These are phyloP conservation scores for Phengaris alcon DNA, from an alignment of 2,888 invertebrate species.

Conservation along the genomic window DNA sequence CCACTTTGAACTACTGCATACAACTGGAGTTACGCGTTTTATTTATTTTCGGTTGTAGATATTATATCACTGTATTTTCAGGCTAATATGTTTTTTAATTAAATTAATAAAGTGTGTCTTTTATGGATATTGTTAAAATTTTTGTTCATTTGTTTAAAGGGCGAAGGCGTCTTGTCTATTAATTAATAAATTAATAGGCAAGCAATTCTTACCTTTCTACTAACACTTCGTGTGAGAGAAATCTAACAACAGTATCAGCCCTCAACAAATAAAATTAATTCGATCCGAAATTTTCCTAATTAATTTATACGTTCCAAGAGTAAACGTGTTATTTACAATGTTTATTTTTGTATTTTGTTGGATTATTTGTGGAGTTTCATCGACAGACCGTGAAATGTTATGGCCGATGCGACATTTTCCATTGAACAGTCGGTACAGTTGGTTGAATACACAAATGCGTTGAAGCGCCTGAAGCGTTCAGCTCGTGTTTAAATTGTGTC, in stretches of 20 bases:
- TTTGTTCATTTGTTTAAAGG: too few species aligned
- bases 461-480: not conserved
- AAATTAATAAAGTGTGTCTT: too few species aligned
- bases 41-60: not conserved
- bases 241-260: not conserved
- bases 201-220: too few species aligned
- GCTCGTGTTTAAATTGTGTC: conserved; percentile 14
- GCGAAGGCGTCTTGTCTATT: too few species aligned
- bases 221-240: not conserved
- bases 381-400: conserved; percentile 23
- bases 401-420: conserved; percentile 16
- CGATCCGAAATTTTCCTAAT: not conserved
- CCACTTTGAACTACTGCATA: not conserved
- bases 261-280: conserved; percentile 5
- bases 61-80: too few species aligned
- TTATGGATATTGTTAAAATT: too few species aligned
- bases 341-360: not conserved
- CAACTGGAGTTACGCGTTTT: not conserved
- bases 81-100: too few species aligned
- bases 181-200: too few species aligned
- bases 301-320: not conserved
- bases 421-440: conserved; percentile 22
- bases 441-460: conserved; percentile 24
- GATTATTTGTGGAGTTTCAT: not conserved
- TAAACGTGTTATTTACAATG: not conserved